These are phyloP conservation scores for Platycheirus rosarum DNA, from an alignment of 2,888 invertebrate genomes.

Conservation along the genomic window DNA sequence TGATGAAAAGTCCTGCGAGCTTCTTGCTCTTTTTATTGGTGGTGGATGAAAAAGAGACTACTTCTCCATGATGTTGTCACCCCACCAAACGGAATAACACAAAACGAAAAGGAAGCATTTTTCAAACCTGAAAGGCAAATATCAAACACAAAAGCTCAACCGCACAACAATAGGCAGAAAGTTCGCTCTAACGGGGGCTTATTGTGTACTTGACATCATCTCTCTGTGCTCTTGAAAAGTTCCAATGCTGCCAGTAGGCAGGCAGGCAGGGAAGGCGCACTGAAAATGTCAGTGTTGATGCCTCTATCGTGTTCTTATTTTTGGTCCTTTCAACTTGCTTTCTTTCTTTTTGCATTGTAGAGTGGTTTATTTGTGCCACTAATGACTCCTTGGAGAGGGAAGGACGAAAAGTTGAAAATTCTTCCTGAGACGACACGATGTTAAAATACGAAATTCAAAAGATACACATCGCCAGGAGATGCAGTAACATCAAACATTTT, in stretches of 20 bases:
- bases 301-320: slow-evolving; percentile 34
- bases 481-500: slow-evolving; percentile 46
- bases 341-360: slow-evolving; percentile 24
- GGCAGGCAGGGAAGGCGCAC: not conserved
- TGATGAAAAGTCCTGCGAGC: not conserved
- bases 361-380: slow-evolving; percentile 41
- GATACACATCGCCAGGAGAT: slow-evolving; percentile 61
- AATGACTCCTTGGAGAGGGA: slow-evolving; percentile 66
- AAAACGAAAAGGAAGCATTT: slow-evolving; percentile 17
- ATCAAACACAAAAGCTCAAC: slow-evolving; percentile 65
- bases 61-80: slow-evolving; percentile 19
- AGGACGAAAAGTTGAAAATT: slow-evolving; percentile 45
- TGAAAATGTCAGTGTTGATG: slow-evolving; percentile 44
- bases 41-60: slow-evolving; percentile 8
- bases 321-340: slow-evolving; percentile 30
- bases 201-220: slow-evolving; percentile 73
- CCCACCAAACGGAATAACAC: slow-evolving; percentile 11
- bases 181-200: slow-evolving; percentile 57
- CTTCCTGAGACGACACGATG: slow-evolving; percentile 22
- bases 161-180: slow-evolving; percentile 70
- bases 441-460: slow-evolving; percentile 41
- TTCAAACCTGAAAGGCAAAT: slow-evolving; percentile 50
- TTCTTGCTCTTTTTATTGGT: slow-evolving; percentile 45
- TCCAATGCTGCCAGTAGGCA: slow-evolving; percentile 20
- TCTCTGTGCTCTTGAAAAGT: slow-evolving; percentile 56